Base-by-base conservation (phyloP, 1,140 invertebrate species). In the Lysiphlebus fabarum region DNA sequence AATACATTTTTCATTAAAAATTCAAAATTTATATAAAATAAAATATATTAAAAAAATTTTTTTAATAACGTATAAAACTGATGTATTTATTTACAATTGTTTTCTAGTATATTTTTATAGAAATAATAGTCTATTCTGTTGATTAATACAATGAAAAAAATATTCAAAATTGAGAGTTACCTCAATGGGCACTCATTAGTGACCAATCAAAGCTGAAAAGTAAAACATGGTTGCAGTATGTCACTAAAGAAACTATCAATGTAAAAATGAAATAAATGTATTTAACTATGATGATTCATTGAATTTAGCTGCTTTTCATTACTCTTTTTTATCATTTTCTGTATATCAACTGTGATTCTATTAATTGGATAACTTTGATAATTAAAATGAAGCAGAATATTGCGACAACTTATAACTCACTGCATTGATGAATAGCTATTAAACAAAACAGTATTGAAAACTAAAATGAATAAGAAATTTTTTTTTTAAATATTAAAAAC, bases 161-260 rank as follows among this genome's bases (percentile, higher is more conserved):
- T 26, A 26, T 64, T 60, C 57, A 26, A 50, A 57, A 54, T 51
- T 61, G 62, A 64, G 65, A 64, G 55, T 64, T 62, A 66, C 58
- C 49, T 66, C 60, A 66, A 66, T 66, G 65, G 47, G 49, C 53
- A 61, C 60, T 64, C 65, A 66, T 66, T 66, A 66, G 65, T 48
- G 61, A 66, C 55, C 50, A 50, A 56, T 56, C 50, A 36, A 12
- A 5, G 59, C 55, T 60, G 59, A 53, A 60, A 60, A 60, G 57
- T 38, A 47, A 40, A 34, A 45, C 53, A n/a, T 43, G 48, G 53
- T 38, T 45, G 40, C 33, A n/a, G 9, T 7, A 36, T 8, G 36
- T 36, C 14, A 48, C 12, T 38, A 14, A 12, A 11, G 50, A 33
- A n/a, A 36, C 5, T 8, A 14, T 9, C 12, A 42, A 9, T 12